Percentiles rank a stretch among this genome's conserved stretches.
Conservation (phyloP, 2,797 vertebrate genomes). For the Mormyrops attenuatus region DNA sequence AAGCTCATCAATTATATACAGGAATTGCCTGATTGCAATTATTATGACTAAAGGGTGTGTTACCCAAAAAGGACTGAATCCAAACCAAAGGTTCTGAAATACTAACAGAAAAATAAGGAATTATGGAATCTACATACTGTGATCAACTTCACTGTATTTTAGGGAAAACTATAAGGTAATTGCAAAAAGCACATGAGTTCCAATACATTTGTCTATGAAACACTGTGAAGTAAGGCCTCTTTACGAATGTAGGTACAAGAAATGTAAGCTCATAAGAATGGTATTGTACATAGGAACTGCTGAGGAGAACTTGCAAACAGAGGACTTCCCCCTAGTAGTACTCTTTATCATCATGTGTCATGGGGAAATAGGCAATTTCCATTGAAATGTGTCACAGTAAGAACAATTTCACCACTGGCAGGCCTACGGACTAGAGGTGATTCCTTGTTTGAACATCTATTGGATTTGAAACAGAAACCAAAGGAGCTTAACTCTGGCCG, state of each 20-base stretch:
- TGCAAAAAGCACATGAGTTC: neutral
- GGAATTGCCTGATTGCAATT: neutral
- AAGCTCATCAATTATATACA: neutral
- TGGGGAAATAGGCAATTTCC: slow-evolving; percentile 8
- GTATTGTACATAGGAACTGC: neutral
- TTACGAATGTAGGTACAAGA: neutral
- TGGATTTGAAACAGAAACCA: slow-evolving; percentile 21
- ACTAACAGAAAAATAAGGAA: neutral
- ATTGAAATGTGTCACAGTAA: neutral
- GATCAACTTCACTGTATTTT: neutral
- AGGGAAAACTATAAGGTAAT: neutral
- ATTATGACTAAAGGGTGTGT: neutral
- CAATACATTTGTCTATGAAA: neutral
- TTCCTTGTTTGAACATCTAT: slow-evolving; percentile 15
- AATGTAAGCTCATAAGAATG: neutral
- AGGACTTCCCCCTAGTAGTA: neutral
- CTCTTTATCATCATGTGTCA: slow-evolving; percentile 27
- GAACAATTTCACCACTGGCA: neutral
- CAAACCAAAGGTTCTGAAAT: neutral
- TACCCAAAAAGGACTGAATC: neutral
- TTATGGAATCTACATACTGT: neutral
- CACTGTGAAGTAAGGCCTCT: neutral
- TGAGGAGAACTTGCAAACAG: neutral
- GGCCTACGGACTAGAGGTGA: slow-evolving; percentile 3
- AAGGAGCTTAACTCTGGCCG: slow-evolving; percentile 2